Evolutionary conservation across 2,888 invertebrate genomes (phyloP), one percentile per base, ranked within the genome.

Genomic region (Eristalinus aeneus): DNA sequence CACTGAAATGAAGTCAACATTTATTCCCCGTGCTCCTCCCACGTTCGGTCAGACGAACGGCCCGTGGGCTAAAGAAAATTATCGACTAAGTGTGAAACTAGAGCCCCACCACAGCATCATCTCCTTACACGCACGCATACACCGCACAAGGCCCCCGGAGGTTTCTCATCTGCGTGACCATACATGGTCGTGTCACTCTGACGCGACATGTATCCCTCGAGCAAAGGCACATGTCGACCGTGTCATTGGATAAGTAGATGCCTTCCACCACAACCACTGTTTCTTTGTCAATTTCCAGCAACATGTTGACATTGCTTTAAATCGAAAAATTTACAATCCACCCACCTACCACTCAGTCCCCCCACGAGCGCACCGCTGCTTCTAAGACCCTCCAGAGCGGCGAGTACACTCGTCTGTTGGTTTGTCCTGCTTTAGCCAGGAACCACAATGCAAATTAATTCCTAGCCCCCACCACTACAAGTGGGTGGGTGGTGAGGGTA

Each of bases 301-400:
- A 74, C 56, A 74, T 58, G 80, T 80, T 80, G 80, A 80, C 74
- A 80, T 80, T 80, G 80, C 80, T 64, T 74, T 46, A 67, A 56
- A 20, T 56, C 76, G 58, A 63, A 64, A 46, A 63, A 53, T 69
- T 39, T 36, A 58, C 8, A 61, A 16, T 54, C 74, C 23, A 83
- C 23, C 71, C 82, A 53, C 78, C 73, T 20, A 77, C 77, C 31
- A 27, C 36, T 36, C 27, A 23, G 20, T 46, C 32, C 60, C n/a
- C 46, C 2, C 23, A 68, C 67, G 34, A 4, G 39, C 60, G 31
- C 27, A 23, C 4, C n/a, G 39, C 46, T n/a, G n/a, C 8, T 46
- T n/a, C 46, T 16, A 16, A n/a, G 46, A 16, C 16, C 36, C 22
- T 11, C 16, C 39, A 39, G 39, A 12, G 11, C 2, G 8, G 16